Base-by-base conservation (phyloP, 2,888 invertebrate genomes). In the Pseudeuparius sepicola region DNA sequence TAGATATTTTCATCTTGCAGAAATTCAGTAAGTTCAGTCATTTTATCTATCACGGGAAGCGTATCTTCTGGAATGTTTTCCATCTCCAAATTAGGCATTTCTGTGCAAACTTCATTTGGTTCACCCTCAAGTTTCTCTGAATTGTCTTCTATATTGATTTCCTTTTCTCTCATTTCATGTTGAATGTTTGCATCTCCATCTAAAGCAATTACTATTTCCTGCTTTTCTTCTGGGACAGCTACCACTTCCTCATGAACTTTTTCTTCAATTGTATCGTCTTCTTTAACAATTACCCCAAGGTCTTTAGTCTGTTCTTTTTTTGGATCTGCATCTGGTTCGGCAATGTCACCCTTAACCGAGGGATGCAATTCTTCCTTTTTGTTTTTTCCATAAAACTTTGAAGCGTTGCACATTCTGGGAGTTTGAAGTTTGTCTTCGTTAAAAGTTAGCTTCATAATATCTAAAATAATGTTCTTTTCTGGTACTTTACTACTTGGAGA, bases 371-470 rank as follows among this genome's bases (percentile, higher is more conserved):
- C 15, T 11, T 4, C 32, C 31, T n/a, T 17, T 24, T 36, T 36
- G 16, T 9, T 10, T 31, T 40, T 47, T 3, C 43, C 45, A 26
- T 42, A 42, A 34, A 44, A 44, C 20, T 35, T 42, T 2, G 37
- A 15, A 10, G 35, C 27, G 3, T 37, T 33, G 6, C 16, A 31
- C 2, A 27, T 29, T 24, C 36, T 13, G 15, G 31, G 28, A 20
- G 35, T 28, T 14, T 27, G 9, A 2, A 16, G 20, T 10, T 39
- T 41, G n/a, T 45, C 43, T 35, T 61, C 59, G 42, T 62, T 63
- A 39, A 63, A 70, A 53, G 66, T 66, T 62, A 71, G 67, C 50
- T 68, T 73, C 73, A 73, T 73, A 61, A 70, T 72, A 58, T 68
- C 61, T 53, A 68, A 57, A 51, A 69, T 61, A 39, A 59, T 48